Conservation (phyloP, 2,113 vertebrate species). For the Nycticryphes semicollaris region DNA sequence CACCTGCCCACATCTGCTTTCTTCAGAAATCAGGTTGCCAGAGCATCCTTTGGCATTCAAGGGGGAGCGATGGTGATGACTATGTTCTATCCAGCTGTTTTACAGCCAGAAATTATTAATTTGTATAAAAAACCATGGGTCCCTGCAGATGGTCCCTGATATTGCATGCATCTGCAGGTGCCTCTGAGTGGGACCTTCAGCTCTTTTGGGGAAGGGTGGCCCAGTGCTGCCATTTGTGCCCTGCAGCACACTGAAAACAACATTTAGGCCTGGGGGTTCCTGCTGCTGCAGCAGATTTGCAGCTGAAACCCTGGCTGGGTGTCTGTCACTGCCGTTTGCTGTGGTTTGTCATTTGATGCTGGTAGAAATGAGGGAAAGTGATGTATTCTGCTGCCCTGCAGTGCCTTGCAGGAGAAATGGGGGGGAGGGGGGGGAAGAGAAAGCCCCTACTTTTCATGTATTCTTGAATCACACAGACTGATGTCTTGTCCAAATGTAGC, state of each 20-base stretch:
- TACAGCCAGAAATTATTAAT: background rate
- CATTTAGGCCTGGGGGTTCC: background rate
- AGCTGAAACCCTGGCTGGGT: background rate
- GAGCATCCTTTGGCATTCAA: background rate
- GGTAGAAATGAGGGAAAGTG: background rate
- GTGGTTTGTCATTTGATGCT: background rate
- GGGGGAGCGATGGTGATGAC: fast-evolving
- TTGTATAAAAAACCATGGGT: background rate
- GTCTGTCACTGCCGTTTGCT: background rate
- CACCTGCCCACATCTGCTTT: background rate
- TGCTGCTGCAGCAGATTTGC: fast-evolving
- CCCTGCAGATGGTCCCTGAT: background rate
- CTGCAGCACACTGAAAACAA: fast-evolving
- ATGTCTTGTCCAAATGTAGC: slow-evolving; percentile 27
- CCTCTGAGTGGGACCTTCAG: background rate
- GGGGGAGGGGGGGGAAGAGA: background rate
- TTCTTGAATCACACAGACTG: background rate
- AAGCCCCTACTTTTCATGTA: background rate
- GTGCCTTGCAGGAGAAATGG: background rate
- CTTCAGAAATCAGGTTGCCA: background rate
- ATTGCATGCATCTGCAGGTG: background rate
- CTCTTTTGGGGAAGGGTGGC: background rate
- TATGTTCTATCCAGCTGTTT: background rate
- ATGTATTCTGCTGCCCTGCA: background rate
- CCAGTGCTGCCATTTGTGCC: background rate